Evolutionary conservation across 1,140 invertebrate genomes (phyloP).

Genomic region (Trichonephila clavata): DNA sequence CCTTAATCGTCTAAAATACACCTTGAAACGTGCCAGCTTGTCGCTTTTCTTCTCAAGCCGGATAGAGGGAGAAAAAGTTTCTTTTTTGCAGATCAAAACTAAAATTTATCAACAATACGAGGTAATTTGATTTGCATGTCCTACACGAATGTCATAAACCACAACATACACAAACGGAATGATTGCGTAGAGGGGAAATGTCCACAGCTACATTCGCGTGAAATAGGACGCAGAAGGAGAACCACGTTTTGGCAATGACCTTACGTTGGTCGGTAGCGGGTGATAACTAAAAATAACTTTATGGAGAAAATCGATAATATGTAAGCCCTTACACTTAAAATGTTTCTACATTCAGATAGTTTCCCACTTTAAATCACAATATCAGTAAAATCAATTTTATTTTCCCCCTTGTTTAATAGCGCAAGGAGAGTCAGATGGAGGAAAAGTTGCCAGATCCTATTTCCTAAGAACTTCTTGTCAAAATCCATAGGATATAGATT

Average conservation of each 20-base stretch:
- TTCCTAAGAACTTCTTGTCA: neutral
- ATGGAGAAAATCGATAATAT: constrained; percentile 43
- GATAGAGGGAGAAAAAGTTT: neutral
- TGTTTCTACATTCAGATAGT: neutral
- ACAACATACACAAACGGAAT: constrained; percentile 62
- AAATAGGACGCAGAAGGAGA: constrained; percentile 76
- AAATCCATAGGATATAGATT: neutral
- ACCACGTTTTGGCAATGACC: constrained; percentile 76
- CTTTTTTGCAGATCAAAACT: constrained; percentile 22
- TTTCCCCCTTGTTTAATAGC: neutral
- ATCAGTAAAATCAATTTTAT: constrained; percentile 58
- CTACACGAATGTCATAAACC: constrained; percentile 68
- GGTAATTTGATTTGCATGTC: constrained; percentile 47
- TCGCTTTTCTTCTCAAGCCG: constrained; percentile 58
- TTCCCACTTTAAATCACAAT: constrained; percentile 10
- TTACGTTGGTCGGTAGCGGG: constrained; percentile 62
- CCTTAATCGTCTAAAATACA: constrained; percentile 73
- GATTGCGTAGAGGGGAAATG: constrained; percentile 61
- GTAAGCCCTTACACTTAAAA: neutral
- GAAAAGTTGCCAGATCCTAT: constrained; percentile 24
- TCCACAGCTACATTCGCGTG: constrained; percentile 55
- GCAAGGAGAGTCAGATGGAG: neutral
- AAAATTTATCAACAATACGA: neutral
- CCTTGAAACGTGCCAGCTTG: constrained; percentile 74
- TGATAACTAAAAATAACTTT: constrained; percentile 63